Percentiles rank a stretch among this genome's conserved stretches.
Conservation (phyloP, 2,888 invertebrate species). For the Bombyx huttoni region DNA sequence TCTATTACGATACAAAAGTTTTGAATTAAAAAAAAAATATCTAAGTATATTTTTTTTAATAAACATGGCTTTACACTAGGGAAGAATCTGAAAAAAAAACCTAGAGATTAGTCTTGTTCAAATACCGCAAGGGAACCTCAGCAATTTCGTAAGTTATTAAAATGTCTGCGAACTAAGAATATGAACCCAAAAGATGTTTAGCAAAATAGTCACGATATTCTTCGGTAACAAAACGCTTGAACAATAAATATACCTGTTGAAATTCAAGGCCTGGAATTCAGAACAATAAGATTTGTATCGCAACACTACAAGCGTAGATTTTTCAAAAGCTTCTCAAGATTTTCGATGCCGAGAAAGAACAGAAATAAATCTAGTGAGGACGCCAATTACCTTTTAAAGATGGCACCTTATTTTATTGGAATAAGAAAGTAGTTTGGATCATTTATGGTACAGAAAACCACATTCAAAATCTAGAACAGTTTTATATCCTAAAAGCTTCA, state of each 20-base stretch:
- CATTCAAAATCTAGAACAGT: too few relatives aligned
- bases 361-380: too few relatives aligned
- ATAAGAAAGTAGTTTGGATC: too few relatives aligned
- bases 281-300: background rate
- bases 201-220: background rate
- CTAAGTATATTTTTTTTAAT: too few relatives aligned
- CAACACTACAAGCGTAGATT: background rate
- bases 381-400: too few relatives aligned
- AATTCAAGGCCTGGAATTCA: constrained; percentile 6
- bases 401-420: too few relatives aligned
- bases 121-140: background rate
- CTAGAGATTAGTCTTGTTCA: background rate
- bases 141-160: background rate
- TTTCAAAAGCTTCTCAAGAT: background rate
- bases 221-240: background rate
- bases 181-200: background rate
- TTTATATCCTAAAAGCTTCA: too few relatives aligned
- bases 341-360: background rate
- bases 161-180: background rate
- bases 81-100: background rate
- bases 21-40: too few relatives aligned
- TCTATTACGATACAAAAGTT: too few relatives aligned
- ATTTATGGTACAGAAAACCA: too few relatives aligned
- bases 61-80: too few relatives aligned
- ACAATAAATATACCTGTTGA: constrained; percentile 4